Conservation (phyloP, 2,888 invertebrate species). For the Helleia helle region DNA sequence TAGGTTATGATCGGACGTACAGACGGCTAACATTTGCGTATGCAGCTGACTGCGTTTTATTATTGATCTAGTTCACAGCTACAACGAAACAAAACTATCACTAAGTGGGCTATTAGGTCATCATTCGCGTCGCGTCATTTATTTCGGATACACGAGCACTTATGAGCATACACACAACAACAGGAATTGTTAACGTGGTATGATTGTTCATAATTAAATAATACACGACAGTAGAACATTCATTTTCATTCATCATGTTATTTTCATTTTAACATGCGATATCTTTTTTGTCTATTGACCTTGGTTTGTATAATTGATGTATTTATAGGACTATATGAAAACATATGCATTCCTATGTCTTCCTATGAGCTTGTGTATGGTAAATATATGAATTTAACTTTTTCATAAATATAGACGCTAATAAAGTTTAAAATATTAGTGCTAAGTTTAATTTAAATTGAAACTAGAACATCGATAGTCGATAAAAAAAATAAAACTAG, state of each 20-base stretch:
- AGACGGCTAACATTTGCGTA: neutral
- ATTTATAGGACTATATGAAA: neutral
- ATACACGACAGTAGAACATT: too few species aligned
- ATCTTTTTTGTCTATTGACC: neutral
- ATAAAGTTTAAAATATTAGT: too few species aligned
- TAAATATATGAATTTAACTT: too few species aligned
- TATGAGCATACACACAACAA: too few species aligned
- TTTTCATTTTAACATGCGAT: neutral
- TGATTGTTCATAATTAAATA: too few species aligned
- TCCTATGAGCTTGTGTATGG: too few species aligned
- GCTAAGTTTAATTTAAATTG: neutral
- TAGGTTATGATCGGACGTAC: too few species aligned
- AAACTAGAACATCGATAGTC: constrained; percentile 20
- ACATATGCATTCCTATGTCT: too few species aligned
- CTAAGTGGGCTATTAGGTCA: neutral
- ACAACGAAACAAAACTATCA: constrained; percentile 3
- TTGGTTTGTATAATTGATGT: neutral
- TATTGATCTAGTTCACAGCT: constrained; percentile 3
- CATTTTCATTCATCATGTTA: neutral
- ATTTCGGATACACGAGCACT: neutral
- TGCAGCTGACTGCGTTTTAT: constrained; percentile 1
- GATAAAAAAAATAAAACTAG: constrained; percentile 16
- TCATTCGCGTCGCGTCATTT: neutral
- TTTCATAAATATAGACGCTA: too few species aligned
- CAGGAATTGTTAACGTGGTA: too few species aligned